Evolutionary conservation across 2,888 invertebrate species (phyloP).

Genomic region (Nowickia ferox): DNA sequence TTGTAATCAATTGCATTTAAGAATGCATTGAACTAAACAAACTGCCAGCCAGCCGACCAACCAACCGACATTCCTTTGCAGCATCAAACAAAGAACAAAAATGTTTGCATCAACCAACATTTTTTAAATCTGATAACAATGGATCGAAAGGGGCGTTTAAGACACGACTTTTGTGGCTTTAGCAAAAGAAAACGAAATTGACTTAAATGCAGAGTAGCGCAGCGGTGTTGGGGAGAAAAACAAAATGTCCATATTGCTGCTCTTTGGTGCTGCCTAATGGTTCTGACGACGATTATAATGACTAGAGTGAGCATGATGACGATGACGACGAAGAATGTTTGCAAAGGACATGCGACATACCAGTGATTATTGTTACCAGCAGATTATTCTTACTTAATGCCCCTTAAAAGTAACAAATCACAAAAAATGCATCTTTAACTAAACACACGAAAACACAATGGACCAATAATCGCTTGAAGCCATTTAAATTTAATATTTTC

Average conservation of each 20-base stretch:
- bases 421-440: conserved; percentile 46
- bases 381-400: conserved; percentile 53
- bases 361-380: conserved; percentile 58
- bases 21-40: conserved; percentile 55
- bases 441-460: conserved; percentile 44
- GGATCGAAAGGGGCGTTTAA: conserved; percentile 80
- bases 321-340: conserved; percentile 51
- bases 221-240: conserved; percentile 13
- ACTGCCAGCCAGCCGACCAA: not conserved
- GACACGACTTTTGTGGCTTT: conserved; percentile 76
- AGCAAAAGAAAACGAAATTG: conserved; percentile 53
- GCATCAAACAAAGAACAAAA: conserved; percentile 32
- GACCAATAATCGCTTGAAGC: not conserved
- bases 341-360: conserved; percentile 66
- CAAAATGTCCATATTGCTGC: conserved; percentile 27
- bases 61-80: conserved; percentile 45
- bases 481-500: not conserved
- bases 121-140: conserved; percentile 78
- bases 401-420: conserved; percentile 48
- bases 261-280: conserved; percentile 48
- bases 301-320: conserved; percentile 41
- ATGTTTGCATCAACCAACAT: conserved; percentile 66
- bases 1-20: conserved; percentile 66
- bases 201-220: conserved; percentile 41
- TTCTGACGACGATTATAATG: conserved; percentile 60